These are phyloP conservation scores for Thysanoteuthis rhombus DNA, from an alignment of 2,888 invertebrate species.

Conservation along the genomic window DNA sequence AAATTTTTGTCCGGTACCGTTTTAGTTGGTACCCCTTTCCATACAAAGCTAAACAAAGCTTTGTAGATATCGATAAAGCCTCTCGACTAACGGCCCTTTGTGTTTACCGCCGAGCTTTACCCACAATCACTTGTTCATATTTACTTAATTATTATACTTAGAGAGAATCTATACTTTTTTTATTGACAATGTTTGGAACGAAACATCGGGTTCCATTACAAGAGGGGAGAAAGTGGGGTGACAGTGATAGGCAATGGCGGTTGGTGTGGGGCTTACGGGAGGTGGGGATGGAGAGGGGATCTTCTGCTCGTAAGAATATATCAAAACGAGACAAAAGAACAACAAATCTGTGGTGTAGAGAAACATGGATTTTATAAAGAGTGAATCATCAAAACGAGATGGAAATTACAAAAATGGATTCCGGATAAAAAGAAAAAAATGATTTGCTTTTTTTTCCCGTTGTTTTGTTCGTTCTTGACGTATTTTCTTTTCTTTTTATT, in stretches of 20 bases:
- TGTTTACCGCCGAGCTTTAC: too few species aligned
- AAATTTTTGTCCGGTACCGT: too few species aligned
- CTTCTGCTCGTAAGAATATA: background rate
- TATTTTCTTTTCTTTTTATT: background rate
- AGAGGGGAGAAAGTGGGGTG: background rate
- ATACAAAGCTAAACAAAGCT: too few species aligned
- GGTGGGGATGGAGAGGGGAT: background rate
- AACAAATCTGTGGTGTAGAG: too few species aligned
- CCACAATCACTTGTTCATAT: too few species aligned
- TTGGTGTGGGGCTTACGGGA: background rate
- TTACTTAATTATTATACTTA: too few species aligned
- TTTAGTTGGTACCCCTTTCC: too few species aligned
- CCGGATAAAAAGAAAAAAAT: background rate
- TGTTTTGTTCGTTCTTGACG: background rate
- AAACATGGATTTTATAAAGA: too few species aligned
- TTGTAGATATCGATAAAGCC: too few species aligned
- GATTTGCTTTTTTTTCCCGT: accelerated
- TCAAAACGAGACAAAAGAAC: background rate
- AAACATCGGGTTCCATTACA: background rate
- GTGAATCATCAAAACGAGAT: background rate
- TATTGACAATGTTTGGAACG: background rate
- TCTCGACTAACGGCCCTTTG: too few species aligned
- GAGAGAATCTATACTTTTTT: too few species aligned
- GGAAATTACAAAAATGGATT: background rate
- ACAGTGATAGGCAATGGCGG: background rate